phyloP scores from a whole-genome alignment of 2,888 invertebrate genomes.

The Ichneumoninae sp. region DNA sequence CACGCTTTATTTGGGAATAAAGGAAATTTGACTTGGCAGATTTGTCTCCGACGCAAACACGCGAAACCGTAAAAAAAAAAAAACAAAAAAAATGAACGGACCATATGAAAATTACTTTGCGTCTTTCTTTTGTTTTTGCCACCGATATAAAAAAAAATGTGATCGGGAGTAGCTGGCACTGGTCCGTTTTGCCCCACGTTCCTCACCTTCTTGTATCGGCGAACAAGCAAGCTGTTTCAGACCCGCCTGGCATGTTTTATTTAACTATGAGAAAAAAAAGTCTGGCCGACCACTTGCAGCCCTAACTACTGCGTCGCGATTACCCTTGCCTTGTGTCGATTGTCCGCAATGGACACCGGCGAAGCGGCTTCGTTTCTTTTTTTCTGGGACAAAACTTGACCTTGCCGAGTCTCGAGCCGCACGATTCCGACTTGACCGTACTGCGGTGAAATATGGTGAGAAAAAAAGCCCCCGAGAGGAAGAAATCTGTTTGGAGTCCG shows the following conservation, averaged over 20 bases:
- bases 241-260: background rate
- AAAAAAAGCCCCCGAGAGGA: constrained; percentile 62
- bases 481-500: constrained; percentile 79
- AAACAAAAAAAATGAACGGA: too few species aligned
- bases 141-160: too few species aligned
- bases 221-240: background rate
- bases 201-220: background rate
- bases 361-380: background rate
- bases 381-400: constrained; percentile 7
- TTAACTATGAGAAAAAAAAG: constrained; percentile 34
- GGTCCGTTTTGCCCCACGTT: too few species aligned
- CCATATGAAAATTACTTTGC: too few species aligned
- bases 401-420: constrained; percentile 5
- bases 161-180: too few species aligned
- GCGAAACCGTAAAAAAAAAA: too few species aligned
- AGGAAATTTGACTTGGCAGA: too few species aligned
- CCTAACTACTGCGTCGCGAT: constrained; percentile 40
- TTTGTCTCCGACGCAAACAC: too few species aligned
- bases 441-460: background rate
- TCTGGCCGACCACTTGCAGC: constrained; percentile 23
- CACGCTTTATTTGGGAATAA: too few species aligned
- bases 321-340: constrained; percentile 22
- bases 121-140: too few species aligned
- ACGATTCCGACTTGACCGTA: background rate
- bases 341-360: constrained; percentile 10